Base-by-base conservation (phyloP, 2,888 invertebrate species). In the Scelioninae gen. 1 region DNA sequence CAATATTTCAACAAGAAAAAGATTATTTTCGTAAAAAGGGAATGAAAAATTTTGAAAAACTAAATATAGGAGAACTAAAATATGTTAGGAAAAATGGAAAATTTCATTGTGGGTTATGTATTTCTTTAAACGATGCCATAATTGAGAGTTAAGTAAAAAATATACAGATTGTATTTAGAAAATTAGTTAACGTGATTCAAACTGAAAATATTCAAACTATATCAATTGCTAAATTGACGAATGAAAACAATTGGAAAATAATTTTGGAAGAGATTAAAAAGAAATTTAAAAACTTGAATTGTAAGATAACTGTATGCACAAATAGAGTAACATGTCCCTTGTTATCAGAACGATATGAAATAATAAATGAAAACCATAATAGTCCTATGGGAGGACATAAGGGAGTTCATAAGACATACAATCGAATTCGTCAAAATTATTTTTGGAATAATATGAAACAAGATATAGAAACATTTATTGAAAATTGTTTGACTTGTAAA, bases 241-340 rank as follows among this genome's bases (percentile, higher is more conserved):
- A 11, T 38, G 38, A 11, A 5, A 38, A 0, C 1, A 38, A 8
- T 1, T 38, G 38, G 38, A 38, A 38, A 38, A 38, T 11, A 38
- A 38, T 38, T 10, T 38, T 38, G 1, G 38, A 38, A 38, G 11
- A 10, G 5, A 38, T 38, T 11, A 38, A 38, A 11, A 38, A 38
- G 0, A 8, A 5, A 38, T 38, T 38, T 38, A 8, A 11, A 5
- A 38, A 43, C n/a, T n/a, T n/a, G 3, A 43, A 43, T 43, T 43
- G 43, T n/a, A n/a, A 43, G 43, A 43, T 43, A 43, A 43, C 43
- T n/a, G n/a, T 43, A n/a, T 43, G 43, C n/a, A 43, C 43, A 8
- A 10, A 10, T 9, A 38, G 8, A 38, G 38, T 38, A 38, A 9
- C 38, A 9, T 38, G 38, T 38, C 38, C 38, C 38, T 10, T 10